Percentiles rank a stretch among this genome's conserved stretches.
phyloP scores from a whole-genome alignment of 2,888 invertebrate genomes.

The Sarcophaga carnaria region DNA sequence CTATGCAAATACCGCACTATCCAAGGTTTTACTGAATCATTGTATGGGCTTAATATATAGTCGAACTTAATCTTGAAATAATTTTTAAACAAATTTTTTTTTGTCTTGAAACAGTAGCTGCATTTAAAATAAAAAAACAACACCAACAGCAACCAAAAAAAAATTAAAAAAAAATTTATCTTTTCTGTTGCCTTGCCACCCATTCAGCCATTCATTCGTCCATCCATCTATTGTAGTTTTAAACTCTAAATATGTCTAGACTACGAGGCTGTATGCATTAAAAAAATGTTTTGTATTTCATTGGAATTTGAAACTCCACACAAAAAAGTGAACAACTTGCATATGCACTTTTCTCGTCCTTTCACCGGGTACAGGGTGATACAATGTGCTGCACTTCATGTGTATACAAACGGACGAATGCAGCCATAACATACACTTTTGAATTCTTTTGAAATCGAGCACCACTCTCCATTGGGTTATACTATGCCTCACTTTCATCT shows the following conservation, averaged over 20 bases:
- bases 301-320: slow-evolving; percentile 35
- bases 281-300: slow-evolving; percentile 45
- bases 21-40: too few species aligned
- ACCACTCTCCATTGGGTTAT: not conserved
- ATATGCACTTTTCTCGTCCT: slow-evolving; percentile 2
- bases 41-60: too few species aligned
- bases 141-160: not conserved
- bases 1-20: too few species aligned
- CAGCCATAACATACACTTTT: too few species aligned
- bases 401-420: too few species aligned
- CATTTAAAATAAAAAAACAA: too few species aligned
- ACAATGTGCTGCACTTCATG: too few species aligned
- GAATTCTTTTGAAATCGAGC: too few species aligned
- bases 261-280: slow-evolving; percentile 64
- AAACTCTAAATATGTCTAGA: slow-evolving; percentile 64
- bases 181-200: not conserved
- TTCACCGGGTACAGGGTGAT: too few species aligned
- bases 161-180: not conserved
- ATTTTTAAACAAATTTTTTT: too few species aligned
- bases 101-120: too few species aligned
- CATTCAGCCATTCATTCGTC: not conserved
- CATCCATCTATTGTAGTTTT: slow-evolving; percentile 34
- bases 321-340: slow-evolving; percentile 7
- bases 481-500: not conserved
- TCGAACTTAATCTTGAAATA: too few species aligned